A percentile compares a stretch with the other conserved stretches of the same genome.
Evolutionary conservation across 1,140 invertebrate genomes (phyloP).

Genomic region (Doryteuthis pealeii): DNA sequence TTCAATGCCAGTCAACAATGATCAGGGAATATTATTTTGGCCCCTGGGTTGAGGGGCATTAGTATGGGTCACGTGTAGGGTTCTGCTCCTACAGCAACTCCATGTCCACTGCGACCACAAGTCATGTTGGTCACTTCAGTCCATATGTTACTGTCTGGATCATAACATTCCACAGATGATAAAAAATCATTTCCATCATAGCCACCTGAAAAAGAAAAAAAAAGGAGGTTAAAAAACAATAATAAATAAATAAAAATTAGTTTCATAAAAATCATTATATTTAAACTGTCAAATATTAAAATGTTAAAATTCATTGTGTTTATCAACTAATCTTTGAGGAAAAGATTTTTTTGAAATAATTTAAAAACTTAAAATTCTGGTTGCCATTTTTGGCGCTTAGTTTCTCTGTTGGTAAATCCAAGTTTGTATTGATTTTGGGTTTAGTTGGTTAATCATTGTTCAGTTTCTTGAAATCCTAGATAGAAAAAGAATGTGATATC

Average conservation of each 20-base stretch:
- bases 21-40: background rate
- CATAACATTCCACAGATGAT: slow-evolving; percentile 82
- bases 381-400: too few species aligned
- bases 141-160: slow-evolving; percentile 77
- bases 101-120: slow-evolving; percentile 86
- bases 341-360: too few species aligned
- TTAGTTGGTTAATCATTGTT: too few species aligned
- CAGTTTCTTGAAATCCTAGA: too few species aligned
- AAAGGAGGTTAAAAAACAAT: background rate
- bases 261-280: background rate
- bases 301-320: background rate
- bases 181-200: slow-evolving; percentile 81
- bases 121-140: slow-evolving; percentile 74
- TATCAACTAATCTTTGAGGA: too few species aligned
- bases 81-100: slow-evolving; percentile 75
- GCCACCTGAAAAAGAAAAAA: slow-evolving; percentile 67
- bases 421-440: too few species aligned
- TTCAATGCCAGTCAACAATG: background rate
- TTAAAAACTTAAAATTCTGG: too few species aligned
- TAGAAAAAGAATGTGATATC: too few species aligned
- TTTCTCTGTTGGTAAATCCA: too few species aligned
- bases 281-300: background rate
- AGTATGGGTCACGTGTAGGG: slow-evolving; percentile 1
- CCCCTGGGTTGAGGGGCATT: background rate
- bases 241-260: background rate